A percentile compares a stretch with the other conserved stretches of the same genome.
These are phyloP conservation scores for Pycnomerus fuliginosus DNA, from an alignment of 2,888 invertebrate genomes.

Conservation along the genomic window DNA sequence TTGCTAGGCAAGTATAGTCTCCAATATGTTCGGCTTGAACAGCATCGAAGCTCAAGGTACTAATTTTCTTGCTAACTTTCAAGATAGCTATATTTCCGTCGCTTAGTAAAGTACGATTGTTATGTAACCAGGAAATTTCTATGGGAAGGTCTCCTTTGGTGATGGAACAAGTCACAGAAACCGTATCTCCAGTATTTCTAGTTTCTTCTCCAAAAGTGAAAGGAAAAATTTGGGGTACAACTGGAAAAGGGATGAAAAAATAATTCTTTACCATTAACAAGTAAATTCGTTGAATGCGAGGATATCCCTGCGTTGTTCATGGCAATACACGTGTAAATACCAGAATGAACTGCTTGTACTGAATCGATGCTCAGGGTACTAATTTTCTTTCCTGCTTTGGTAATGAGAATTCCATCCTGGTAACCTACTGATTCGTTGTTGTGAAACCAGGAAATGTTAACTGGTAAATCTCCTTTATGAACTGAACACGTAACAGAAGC, in stretches of 20 bases:
- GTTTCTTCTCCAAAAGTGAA: slow-evolving; percentile 57
- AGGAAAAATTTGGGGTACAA: slow-evolving; percentile 43
- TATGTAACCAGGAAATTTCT: slow-evolving; percentile 69
- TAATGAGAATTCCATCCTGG: slow-evolving; percentile 46
- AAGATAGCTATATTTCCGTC: slow-evolving; percentile 8
- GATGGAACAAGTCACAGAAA: slow-evolving; percentile 66
- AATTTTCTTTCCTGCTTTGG: slow-evolving; percentile 53
- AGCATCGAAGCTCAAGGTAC: slow-evolving; percentile 61
- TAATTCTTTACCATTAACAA: slow-evolving; percentile 73
- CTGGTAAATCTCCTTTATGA: slow-evolving; percentile 69
- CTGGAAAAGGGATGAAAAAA: slow-evolving; percentile 42
- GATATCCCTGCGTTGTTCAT: slow-evolving; percentile 67
- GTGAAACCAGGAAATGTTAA: slow-evolving; percentile 64
- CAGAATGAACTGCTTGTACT: slow-evolving; percentile 65
- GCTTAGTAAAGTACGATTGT: slow-evolving; percentile 56
- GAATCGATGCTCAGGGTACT: slow-evolving; percentile 64
- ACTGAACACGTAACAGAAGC: slow-evolving; percentile 69
- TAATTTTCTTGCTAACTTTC: slow-evolving; percentile 51
- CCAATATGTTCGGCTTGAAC: slow-evolving; percentile 62
- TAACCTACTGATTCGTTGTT: slow-evolving; percentile 52
- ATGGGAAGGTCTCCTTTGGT: slow-evolving; percentile 73
- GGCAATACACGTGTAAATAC: slow-evolving; percentile 75
- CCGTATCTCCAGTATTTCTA: slow-evolving; percentile 66
- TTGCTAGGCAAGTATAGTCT: slow-evolving; percentile 62
- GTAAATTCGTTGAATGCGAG: slow-evolving; percentile 58